Evolutionary conservation across 2,113 vertebrate species (phyloP).

Genomic region (Hippoglossus stenolepis): DNA sequence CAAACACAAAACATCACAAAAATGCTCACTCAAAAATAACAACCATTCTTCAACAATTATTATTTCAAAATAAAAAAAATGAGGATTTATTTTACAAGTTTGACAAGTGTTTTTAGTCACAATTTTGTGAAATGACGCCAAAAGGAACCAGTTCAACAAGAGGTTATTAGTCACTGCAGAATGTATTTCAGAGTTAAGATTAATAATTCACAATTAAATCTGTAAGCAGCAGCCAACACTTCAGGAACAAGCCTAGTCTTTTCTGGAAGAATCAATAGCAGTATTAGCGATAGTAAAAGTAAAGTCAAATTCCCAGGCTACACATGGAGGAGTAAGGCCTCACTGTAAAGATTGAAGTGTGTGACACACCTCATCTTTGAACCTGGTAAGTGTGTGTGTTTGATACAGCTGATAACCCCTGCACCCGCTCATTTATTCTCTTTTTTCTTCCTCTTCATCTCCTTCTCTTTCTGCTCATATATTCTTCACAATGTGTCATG

Average conservation of each 20-base stretch:
- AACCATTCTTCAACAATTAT: background rate
- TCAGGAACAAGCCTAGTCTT: background rate
- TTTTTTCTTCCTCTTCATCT: constrained; percentile 41
- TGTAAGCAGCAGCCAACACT: background rate
- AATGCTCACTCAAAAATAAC: too few species aligned
- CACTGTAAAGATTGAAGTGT: constrained; percentile 7
- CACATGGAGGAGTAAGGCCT: constrained; percentile 1
- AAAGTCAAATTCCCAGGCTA: background rate
- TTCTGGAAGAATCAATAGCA: background rate
- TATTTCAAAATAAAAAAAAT: background rate
- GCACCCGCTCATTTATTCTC: constrained; percentile 55
- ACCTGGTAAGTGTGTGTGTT: constrained; percentile 65
- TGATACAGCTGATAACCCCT: constrained; percentile 57
- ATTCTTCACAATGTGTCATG: constrained; percentile 66
- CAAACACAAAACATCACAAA: too few species aligned
- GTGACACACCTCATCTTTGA: constrained; percentile 24
- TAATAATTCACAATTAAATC: background rate
- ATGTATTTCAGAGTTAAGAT: background rate
- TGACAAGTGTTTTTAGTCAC: background rate
- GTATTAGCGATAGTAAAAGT: background rate
- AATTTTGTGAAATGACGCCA: background rate
- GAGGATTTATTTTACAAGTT: background rate
- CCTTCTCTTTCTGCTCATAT: constrained; percentile 54
- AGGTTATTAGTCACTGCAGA: background rate
- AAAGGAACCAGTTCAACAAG: background rate